Evolutionary conservation across 1,140 invertebrate species (phyloP), one percentile per base, ranked within the genome.

Genomic region (Drosophila kikkawai): DNA sequence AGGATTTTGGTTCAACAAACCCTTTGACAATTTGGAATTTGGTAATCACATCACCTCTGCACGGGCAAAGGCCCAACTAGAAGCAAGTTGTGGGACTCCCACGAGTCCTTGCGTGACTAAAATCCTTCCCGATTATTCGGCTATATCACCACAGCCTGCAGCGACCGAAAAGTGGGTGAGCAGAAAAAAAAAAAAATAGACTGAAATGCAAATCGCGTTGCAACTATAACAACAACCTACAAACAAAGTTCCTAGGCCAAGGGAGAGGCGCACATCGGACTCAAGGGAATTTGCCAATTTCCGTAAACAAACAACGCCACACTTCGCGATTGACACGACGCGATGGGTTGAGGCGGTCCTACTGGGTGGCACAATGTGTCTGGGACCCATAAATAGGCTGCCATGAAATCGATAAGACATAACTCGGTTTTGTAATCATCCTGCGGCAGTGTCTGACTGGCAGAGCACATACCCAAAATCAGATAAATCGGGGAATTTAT

Each of bases 221-320:
- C 86, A 92, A 88, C 91, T 92, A 92, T 92, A 92, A 91, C 86
- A 92, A 92, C 91, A 92, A 92, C 91, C 91, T 92, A 92, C 64
- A 81, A 92, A 90, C 77, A 80, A 86, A 55, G 50, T 55, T 50
- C 13, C 29, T 37, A 19, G 36, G 36, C 47, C 19, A 44, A 59
- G 22, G 9, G 8, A 9, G 15, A 44, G 36, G 11, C 53, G 51
- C 29, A 29, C 29, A 29, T 19, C 34, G 17, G 39, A 11, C 32
- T 36, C 50, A n/a, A 39, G 36, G 75, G 41, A 29, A 50, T 56
- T 70, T 61, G 51, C 39, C 81, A 81, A 76, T 83, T 83, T 75
- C 80, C 74, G 74, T 60, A 66, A 79, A 77, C 67, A 77, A 67
- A 74, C 61, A 41, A 32, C 53, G 41, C 45, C 67, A 70, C 55